phyloP scores from a whole-genome alignment of 2,113 vertebrate species.

The Mus spicilegus region DNA sequence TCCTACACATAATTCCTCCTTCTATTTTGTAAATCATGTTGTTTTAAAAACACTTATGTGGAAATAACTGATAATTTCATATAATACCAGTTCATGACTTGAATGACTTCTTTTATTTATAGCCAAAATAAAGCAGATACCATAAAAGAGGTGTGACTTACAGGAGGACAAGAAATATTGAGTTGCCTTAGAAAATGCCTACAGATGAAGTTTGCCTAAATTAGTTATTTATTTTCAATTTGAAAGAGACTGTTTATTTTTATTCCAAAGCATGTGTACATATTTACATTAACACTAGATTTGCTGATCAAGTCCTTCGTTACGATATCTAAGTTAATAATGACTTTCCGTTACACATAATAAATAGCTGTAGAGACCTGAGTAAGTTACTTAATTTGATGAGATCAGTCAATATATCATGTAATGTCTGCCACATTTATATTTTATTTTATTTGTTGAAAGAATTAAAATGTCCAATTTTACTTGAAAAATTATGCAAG shows the following conservation, averaged over 20 bases:
- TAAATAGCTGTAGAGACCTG: neutral
- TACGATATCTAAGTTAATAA: neutral
- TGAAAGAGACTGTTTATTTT: slow-evolving; percentile 8
- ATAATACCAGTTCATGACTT: neutral
- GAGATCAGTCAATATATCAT: slow-evolving; percentile 36
- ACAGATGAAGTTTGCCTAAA: neutral
- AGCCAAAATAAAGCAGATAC: neutral
- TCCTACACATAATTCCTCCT: neutral
- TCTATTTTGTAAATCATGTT: neutral
- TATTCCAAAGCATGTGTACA: neutral
- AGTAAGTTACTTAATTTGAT: neutral
- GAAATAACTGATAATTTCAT: slow-evolving; percentile 13
- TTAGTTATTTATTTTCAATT: slow-evolving; percentile 19
- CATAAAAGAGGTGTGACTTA: neutral
- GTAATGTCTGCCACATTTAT: neutral
- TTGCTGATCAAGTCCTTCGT: neutral
- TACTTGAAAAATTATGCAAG: slow-evolving; percentile 18
- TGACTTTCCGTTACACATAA: neutral
- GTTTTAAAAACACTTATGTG: neutral
- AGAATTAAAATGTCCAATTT: slow-evolving; percentile 22
- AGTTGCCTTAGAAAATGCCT: neutral
- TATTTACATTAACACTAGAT: neutral
- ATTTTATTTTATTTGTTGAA: neutral
- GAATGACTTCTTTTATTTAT: neutral
- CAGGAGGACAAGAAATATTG: neutral